Conservation (phyloP, 1,140 invertebrate genomes). For the Megalonaias nervosa region DNA sequence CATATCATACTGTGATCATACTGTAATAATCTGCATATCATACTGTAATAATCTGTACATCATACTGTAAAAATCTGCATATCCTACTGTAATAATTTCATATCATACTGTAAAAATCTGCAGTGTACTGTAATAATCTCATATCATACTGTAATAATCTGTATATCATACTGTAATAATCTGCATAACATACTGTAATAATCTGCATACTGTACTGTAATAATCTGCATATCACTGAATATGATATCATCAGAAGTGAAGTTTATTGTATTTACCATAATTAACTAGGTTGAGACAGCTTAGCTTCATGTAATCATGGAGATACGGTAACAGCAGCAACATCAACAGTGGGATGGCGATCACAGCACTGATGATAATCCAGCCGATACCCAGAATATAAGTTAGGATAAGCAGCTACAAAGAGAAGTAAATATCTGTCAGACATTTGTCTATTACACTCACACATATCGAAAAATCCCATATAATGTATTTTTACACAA, state of each 20-base stretch:
- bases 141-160: too few species aligned
- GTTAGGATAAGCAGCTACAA: slow-evolving; percentile 52
- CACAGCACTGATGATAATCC: slow-evolving; percentile 51
- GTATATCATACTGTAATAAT: too few species aligned
- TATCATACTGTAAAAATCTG: too few species aligned
- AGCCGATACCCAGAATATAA: slow-evolving; percentile 52
- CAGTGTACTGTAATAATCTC: too few species aligned
- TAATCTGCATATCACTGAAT: neutral
- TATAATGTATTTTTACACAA: too few species aligned
- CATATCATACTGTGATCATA: too few species aligned
- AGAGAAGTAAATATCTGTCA: neutral
- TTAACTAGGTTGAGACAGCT: slow-evolving; percentile 49
- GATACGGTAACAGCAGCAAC: slow-evolving; percentile 39
- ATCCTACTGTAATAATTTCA: neutral
- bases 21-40: too few species aligned
- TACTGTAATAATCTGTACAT: too few species aligned
- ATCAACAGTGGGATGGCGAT: slow-evolving; percentile 50
- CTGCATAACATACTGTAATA: too few species aligned
- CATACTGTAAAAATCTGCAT: neutral
- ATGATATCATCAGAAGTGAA: neutral
- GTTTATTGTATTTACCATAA: slow-evolving; percentile 51
- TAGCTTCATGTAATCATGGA: slow-evolving; percentile 37
- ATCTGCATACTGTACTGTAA: too few species aligned
- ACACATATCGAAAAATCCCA: too few species aligned
- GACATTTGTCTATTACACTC: neutral